Evolutionary conservation across 1,140 invertebrate genomes (phyloP).

Genomic region (Tetranychus cinnabarinus): DNA sequence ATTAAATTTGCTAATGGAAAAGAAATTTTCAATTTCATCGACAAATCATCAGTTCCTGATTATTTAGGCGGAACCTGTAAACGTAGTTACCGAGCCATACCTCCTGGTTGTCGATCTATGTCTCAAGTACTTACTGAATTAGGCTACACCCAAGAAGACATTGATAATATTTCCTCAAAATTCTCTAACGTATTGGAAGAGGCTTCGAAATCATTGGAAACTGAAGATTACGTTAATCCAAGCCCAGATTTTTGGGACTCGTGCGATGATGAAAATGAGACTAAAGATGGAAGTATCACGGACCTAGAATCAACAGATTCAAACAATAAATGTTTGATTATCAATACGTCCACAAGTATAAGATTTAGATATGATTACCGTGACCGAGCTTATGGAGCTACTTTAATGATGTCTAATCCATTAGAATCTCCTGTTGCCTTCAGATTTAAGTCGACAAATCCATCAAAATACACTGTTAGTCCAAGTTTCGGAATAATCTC

Average conservation of each 20-base stretch:
- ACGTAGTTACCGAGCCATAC: conserved; percentile 4
- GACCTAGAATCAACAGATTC: background rate
- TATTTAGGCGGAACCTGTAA: conserved; percentile 9
- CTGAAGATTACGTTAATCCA: background rate
- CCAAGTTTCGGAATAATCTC: conserved; percentile 1
- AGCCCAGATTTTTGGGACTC: background rate
- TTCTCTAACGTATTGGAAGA: conserved; percentile 1
- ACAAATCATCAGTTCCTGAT: conserved; percentile 7
- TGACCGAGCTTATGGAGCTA: background rate
- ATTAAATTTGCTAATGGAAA: conserved; percentile 9
- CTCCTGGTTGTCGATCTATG: background rate
- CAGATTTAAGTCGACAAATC: conserved; percentile 5
- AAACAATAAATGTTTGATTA: no score
- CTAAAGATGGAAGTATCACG: background rate
- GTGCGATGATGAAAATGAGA: background rate
- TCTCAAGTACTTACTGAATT: background rate
- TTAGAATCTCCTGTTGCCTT: conserved; percentile 1
- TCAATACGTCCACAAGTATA: background rate
- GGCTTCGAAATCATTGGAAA: background rate
- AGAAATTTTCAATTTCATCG: conserved; percentile 9
- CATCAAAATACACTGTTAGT: background rate
- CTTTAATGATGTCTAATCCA: background rate
- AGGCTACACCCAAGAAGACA: background rate
- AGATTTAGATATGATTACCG: background rate
- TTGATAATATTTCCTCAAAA: background rate